Conservation (phyloP, 2,113 vertebrate species). For the Condylura cristata region DNA sequence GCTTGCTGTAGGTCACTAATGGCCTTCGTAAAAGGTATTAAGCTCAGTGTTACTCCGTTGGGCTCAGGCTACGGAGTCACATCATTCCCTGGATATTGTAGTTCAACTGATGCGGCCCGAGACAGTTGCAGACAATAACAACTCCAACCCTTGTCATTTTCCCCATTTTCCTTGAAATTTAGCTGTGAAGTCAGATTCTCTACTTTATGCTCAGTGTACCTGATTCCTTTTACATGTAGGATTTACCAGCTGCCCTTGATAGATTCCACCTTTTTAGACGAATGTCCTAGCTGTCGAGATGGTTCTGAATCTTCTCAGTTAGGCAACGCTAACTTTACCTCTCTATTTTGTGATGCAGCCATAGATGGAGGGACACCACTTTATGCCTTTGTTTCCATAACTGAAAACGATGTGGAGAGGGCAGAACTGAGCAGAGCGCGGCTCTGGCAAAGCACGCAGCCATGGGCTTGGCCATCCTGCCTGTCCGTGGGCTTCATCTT, state of each 20-base stretch:
- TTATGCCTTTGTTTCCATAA: not conserved
- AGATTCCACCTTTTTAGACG: not conserved
- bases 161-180: conserved; percentile 31
- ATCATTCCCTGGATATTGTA: not conserved
- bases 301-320: not conserved
- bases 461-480: not conserved
- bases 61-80: not conserved
- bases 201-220: not conserved
- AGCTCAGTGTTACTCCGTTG: not conserved
- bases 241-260: not conserved
- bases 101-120: not conserved
- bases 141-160: not conserved
- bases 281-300: not conserved
- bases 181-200: not conserved
- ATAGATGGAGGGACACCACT: not conserved
- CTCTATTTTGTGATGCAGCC: not conserved
- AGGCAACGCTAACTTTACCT: not conserved
- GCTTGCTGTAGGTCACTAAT: not conserved
- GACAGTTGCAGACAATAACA: not conserved
- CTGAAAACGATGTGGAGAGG: not conserved
- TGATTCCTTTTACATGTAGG: not conserved
- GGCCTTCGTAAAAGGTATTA: not conserved
- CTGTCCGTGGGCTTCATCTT: not conserved
- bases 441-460: not conserved
- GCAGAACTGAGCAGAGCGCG: not conserved